phyloP scores from a whole-genome alignment of 2,113 vertebrate species.

The Aphyosemion australe region DNA sequence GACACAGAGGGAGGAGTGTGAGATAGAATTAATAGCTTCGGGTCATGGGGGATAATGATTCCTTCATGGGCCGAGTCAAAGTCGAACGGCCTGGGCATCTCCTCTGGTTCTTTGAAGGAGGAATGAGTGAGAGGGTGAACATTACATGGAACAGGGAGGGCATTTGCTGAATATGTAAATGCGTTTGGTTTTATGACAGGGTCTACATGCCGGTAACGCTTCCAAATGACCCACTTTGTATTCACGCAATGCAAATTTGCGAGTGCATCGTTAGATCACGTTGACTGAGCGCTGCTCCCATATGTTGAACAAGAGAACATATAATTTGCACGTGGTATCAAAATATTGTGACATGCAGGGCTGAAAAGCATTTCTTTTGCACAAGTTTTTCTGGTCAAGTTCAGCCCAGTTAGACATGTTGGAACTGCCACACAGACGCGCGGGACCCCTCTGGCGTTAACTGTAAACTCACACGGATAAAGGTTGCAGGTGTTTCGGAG shows the following conservation, averaged over 20 bases:
- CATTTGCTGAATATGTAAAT: constrained; percentile 75
- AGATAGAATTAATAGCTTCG: constrained; percentile 77
- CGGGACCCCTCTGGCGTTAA: constrained; percentile 14
- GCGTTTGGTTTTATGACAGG: constrained; percentile 68
- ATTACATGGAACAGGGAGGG: constrained; percentile 60
- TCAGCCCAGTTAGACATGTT: constrained; percentile 1
- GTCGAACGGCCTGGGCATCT: constrained; percentile 70
- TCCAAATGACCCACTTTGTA: constrained; percentile 81
- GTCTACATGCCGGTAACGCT: constrained; percentile 62
- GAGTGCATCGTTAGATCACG: constrained; percentile 60
- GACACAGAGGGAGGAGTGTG: constrained; percentile 67
- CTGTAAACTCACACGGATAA: constrained; percentile 36
- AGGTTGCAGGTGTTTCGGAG: constrained; percentile 71
- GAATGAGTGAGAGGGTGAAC: constrained; percentile 67
- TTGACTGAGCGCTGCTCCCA: constrained; percentile 61
- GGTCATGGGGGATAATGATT: constrained; percentile 79
- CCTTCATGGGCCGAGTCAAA: constrained; percentile 77
- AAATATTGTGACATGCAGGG: constrained; percentile 46
- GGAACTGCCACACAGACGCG: constrained; percentile 10
- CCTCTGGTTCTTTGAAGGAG: constrained; percentile 34
- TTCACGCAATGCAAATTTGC: constrained; percentile 76
- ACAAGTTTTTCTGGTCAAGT: constrained; percentile 19
- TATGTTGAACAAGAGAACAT: constrained; percentile 66
- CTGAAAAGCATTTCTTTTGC: background rate
- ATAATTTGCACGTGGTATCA: constrained; percentile 64